Evolutionary conservation across 2,113 vertebrate genomes (phyloP).

Genomic region (Nerophis ophidion): DNA sequence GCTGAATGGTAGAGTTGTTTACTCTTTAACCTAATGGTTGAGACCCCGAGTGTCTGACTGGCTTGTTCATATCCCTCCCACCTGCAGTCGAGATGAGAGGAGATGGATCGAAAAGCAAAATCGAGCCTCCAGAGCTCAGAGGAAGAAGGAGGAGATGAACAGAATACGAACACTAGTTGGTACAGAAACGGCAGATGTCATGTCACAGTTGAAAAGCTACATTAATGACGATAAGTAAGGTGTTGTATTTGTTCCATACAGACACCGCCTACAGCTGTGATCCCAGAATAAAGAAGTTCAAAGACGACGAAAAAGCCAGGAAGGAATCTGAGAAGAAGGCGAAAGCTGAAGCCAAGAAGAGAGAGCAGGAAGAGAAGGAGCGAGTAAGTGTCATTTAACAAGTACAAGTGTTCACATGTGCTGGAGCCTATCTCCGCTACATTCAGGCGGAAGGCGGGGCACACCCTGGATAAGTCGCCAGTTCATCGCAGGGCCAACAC

Average conservation of each 20-base stretch:
- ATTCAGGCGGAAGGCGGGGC: too few species aligned
- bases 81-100: slow-evolving; percentile 88
- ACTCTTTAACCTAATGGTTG: background rate
- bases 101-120: slow-evolving; percentile 99
- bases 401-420: too few species aligned
- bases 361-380: slow-evolving; percentile 92
- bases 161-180: slow-evolving; percentile 84
- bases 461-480: too few species aligned
- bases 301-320: slow-evolving; percentile 94
- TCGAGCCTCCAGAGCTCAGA: slow-evolving; percentile 85
- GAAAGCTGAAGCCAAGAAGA: slow-evolving; percentile 90
- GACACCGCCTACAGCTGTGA: slow-evolving; percentile 93
- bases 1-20: slow-evolving; percentile 84
- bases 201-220: background rate
- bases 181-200: slow-evolving; percentile 24
- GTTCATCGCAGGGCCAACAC: too few species aligned
- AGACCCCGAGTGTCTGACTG: background rate
- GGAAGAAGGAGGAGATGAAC: slow-evolving; percentile 99
- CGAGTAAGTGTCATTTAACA: slow-evolving; percentile 70
- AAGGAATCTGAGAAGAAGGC: slow-evolving; percentile 99
- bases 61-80: background rate
- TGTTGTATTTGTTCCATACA: slow-evolving; percentile 33
- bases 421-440: too few species aligned
- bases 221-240: background rate
- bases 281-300: slow-evolving; percentile 97